Evolutionary conservation across 2,113 vertebrate species (phyloP).

Genomic region (Leucoraja erinaceus): DNA sequence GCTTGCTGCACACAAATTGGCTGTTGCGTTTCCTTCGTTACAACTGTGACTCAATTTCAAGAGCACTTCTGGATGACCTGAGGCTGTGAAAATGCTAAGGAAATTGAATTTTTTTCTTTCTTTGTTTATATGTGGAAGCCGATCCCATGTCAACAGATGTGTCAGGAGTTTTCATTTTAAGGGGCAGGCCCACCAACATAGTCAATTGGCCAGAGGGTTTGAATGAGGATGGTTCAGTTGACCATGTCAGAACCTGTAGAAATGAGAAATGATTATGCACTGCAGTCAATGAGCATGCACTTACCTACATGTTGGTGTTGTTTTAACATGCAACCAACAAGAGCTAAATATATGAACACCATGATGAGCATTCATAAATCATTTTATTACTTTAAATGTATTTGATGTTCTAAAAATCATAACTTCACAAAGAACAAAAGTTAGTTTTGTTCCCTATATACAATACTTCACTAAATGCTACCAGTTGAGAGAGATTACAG

Average conservation of each 20-base stretch:
- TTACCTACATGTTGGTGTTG: not conserved
- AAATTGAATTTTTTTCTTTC: no score
- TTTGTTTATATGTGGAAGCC: not conserved
- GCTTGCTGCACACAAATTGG: no score
- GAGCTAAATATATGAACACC: not conserved
- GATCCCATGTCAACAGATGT: not conserved
- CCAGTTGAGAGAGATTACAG: not conserved
- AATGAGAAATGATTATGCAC: not conserved
- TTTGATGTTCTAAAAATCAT: not conserved
- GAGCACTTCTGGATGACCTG: no score
- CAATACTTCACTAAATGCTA: not conserved
- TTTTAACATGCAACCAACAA: not conserved
- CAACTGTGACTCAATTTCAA: no score
- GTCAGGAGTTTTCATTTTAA: not conserved
- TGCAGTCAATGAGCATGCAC: not conserved
- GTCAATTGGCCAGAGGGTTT: not conserved
- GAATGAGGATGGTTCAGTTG: not conserved
- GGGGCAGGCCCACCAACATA: not conserved
- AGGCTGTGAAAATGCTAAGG: no score
- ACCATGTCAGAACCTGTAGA: not conserved
- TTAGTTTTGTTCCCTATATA: not conserved
- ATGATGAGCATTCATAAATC: not conserved
- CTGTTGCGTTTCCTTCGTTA: no score
- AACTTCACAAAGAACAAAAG: not conserved
- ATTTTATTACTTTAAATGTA: not conserved